Percentiles rank a stretch among this genome's conserved stretches.
Evolutionary conservation across 2,888 invertebrate genomes (phyloP).

Genomic region (Drosophila cognata): DNA sequence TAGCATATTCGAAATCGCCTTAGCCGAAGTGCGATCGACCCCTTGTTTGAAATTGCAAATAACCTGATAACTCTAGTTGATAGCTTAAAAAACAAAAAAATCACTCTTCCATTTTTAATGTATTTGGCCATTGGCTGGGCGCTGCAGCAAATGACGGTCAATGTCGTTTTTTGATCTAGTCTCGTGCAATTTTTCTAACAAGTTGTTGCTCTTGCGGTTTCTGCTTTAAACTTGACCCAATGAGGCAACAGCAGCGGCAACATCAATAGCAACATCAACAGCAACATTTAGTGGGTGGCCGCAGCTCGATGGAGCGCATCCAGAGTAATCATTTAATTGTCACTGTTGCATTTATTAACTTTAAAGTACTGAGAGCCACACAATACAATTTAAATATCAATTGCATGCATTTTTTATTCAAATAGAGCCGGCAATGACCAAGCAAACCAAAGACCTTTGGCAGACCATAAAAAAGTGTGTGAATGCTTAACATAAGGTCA

Average conservation of each 20-base stretch:
- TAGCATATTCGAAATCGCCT: conserved; percentile 50
- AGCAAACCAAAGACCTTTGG: neutral
- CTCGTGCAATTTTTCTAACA: conserved; percentile 53
- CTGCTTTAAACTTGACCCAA: conserved; percentile 72
- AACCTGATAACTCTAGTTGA: conserved; percentile 52
- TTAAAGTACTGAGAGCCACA: conserved; percentile 5
- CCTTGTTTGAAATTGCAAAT: conserved; percentile 66
- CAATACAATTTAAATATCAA: neutral
- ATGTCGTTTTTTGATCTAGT: conserved; percentile 81
- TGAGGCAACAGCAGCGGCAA: conserved; percentile 31
- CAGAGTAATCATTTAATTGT: conserved; percentile 9
- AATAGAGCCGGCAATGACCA: neutral
- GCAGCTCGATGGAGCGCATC: conserved; percentile 32
- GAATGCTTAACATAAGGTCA: neutral
- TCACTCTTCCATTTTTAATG: conserved; percentile 57
- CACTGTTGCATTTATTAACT: neutral
- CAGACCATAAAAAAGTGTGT: neutral
- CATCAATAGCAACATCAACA: conserved; percentile 8
- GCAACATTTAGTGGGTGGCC: conserved; percentile 26
- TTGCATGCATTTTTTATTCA: neutral
- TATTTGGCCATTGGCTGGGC: conserved; percentile 35
- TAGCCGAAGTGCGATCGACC: conserved; percentile 56
- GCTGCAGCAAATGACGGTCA: conserved; percentile 66
- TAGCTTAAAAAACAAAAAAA: conserved; percentile 34
- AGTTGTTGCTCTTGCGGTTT: conserved; percentile 23